Evolutionary conservation across 2,797 vertebrate species (phyloP).

Genomic region (Spinus pinus): DNA sequence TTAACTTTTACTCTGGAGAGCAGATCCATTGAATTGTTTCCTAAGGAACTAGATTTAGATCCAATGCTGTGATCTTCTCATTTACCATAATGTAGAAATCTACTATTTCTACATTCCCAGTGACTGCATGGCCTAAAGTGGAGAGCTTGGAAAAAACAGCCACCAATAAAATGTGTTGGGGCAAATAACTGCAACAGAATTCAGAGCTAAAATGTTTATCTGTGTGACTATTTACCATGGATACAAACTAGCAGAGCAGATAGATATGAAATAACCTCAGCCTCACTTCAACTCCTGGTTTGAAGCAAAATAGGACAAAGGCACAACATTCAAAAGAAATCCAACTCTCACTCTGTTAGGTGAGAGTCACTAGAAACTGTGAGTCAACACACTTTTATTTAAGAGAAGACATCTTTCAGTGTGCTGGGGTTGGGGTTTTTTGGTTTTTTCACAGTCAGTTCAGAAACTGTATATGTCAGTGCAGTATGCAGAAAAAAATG

Average conservation of each 20-base stretch:
- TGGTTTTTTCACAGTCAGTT: not conserved
- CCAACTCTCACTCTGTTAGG: not conserved
- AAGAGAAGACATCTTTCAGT: not conserved
- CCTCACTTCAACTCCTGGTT: not conserved
- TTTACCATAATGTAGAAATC: not conserved
- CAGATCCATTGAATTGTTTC: not conserved
- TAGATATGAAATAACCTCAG: not conserved
- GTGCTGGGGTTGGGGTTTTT: not conserved
- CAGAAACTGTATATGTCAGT: not conserved
- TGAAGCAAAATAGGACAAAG: not conserved
- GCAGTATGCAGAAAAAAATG: not conserved
- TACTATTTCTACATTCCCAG: not conserved
- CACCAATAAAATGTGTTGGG: not conserved
- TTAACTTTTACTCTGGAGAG: not conserved
- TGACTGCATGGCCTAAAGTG: not conserved
- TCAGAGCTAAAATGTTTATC: not conserved
- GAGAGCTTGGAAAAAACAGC: not conserved
- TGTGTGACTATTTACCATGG: not conserved
- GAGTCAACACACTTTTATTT: not conserved
- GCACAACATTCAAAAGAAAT: not conserved
- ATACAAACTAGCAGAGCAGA: not conserved
- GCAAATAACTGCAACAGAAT: not conserved
- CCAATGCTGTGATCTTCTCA: not conserved
- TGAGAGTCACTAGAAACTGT: not conserved
- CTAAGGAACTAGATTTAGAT: not conserved